Conservation (phyloP, 2,797 vertebrate species). For the Lithobates sylvaticus region DNA sequence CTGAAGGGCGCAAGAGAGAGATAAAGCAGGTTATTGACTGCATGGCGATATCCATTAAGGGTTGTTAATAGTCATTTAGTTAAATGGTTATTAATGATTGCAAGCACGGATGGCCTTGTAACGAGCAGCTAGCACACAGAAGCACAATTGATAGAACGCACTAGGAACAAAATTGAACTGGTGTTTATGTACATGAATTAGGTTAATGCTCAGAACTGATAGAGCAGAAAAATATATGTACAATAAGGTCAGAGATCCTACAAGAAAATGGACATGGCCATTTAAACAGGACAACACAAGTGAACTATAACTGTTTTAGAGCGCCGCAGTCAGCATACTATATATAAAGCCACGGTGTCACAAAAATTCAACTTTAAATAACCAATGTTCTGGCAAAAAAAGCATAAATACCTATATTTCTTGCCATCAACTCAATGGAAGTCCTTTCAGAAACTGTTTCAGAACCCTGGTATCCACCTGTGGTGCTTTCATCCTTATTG, state of each 20-base stretch:
- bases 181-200: conserved; percentile 25
- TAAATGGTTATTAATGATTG: conserved; percentile 53
- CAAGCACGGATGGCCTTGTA: conserved; percentile 21
- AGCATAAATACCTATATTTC: too few species aligned
- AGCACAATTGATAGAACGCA: conserved; percentile 20
- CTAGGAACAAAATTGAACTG: conserved; percentile 38
- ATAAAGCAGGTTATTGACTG: conserved; percentile 51
- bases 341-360: neutral
- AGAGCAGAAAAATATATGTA: neutral
- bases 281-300: neutral
- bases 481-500: too few species aligned
- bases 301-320: neutral
- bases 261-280: neutral
- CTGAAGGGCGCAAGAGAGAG: conserved; percentile 30
- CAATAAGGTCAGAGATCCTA: neutral
- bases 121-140: conserved; percentile 19
- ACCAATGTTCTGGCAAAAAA: too few species aligned
- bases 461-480: too few species aligned
- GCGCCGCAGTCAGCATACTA: neutral
- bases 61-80: conserved; percentile 52
- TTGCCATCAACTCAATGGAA: too few species aligned
- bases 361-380: too few species aligned
- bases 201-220: neutral
- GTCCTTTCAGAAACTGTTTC: too few species aligned
- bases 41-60: conserved; percentile 45